These are phyloP conservation scores for Phalacrocorax pelagicus DNA, from an alignment of 2,113 vertebrate genomes.

Conservation along the genomic window DNA sequence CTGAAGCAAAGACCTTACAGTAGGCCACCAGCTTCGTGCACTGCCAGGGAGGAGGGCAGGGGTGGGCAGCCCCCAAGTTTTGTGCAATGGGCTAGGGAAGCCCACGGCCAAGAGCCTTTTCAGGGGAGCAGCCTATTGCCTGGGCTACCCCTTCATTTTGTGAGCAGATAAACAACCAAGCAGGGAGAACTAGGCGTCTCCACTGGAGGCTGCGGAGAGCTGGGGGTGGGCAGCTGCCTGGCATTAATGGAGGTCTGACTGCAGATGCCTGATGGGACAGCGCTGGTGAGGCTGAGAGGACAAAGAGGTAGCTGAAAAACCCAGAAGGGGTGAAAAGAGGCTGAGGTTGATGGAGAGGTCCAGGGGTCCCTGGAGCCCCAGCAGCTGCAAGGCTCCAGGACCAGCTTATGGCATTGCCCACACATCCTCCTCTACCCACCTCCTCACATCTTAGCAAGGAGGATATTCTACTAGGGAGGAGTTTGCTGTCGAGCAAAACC, in stretches of 20 bases:
- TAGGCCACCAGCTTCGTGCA: background rate
- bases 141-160: background rate
- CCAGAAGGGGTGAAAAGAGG: background rate
- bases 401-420: background rate
- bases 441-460: background rate
- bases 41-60: background rate
- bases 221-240: background rate
- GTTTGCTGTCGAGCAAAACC: background rate
- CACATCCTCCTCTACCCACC: background rate
- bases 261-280: background rate
- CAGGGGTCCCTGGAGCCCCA: background rate
- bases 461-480: background rate
- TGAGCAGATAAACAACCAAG: background rate
- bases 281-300: background rate
- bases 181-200: background rate
- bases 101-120: background rate
- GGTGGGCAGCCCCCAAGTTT: background rate
- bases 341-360: background rate
- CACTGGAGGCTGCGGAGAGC: rapidly evolving
- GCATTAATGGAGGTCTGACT: background rate
- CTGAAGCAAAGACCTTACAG: background rate
- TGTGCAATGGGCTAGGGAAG: background rate
- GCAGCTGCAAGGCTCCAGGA: background rate
- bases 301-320: background rate
- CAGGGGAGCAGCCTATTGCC: background rate